Percentiles rank a stretch among this genome's conserved stretches.
phyloP scores from a whole-genome alignment of 2,888 invertebrate species.

The Phaedon cochleariae region DNA sequence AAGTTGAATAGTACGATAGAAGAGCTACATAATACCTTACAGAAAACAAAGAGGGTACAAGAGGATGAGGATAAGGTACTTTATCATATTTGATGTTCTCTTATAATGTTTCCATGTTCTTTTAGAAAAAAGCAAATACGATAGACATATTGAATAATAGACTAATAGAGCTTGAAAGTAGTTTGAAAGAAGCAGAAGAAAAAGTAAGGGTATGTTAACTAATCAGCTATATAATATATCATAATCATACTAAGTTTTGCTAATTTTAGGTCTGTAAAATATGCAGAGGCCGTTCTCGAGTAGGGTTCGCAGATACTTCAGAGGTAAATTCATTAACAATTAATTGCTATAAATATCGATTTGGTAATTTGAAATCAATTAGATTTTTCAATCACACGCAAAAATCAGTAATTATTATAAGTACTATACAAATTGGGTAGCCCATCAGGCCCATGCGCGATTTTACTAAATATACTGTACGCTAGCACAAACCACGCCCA shows the following conservation, averaged over 20 bases:
- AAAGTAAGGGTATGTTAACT: constrained; percentile 38
- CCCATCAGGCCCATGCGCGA: too few relatives aligned
- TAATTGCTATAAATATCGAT: too few relatives aligned
- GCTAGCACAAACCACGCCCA: too few relatives aligned
- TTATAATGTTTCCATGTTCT: not conserved
- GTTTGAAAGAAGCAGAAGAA: constrained; percentile 43
- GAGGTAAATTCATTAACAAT: constrained; percentile 30
- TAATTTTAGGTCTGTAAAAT: constrained; percentile 45
- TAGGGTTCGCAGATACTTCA: constrained; percentile 41
- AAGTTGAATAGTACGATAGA: constrained; percentile 45
- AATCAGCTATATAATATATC: not conserved
- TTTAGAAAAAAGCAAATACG: not conserved
- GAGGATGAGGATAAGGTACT: constrained; percentile 45
- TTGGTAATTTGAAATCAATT: too few relatives aligned
- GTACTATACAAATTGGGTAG: too few relatives aligned
- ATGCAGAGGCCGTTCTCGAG: constrained; percentile 41
- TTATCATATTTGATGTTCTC: not conserved
- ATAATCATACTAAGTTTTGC: constrained; percentile 9
- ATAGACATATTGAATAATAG: constrained; percentile 45
- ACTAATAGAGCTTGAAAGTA: constrained; percentile 42
- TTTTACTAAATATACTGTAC: too few relatives aligned
- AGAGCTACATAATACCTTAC: constrained; percentile 41
- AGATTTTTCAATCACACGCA: too few relatives aligned
- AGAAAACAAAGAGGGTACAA: constrained; percentile 37
- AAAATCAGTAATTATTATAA: too few relatives aligned